A percentile compares a stretch with the other conserved stretches of the same genome.
phyloP scores from a whole-genome alignment of 2,797 vertebrate genomes.

The Lophius americanus region DNA sequence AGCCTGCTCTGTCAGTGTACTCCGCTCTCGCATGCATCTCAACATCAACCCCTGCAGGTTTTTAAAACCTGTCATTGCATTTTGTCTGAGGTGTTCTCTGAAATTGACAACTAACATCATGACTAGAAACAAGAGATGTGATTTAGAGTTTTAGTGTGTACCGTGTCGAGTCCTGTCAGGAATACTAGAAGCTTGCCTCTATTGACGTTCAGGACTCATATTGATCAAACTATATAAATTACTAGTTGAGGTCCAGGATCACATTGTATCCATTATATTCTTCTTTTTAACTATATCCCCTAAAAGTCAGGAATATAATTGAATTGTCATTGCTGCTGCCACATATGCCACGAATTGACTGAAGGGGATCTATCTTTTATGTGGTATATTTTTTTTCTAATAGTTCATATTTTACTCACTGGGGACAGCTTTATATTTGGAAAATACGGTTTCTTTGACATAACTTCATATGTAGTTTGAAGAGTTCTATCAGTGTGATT shows the following conservation, averaged over 20 bases:
- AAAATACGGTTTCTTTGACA: constrained; percentile 35
- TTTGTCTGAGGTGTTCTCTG: constrained; percentile 12
- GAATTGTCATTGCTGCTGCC: too few species aligned
- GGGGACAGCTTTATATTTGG: too few species aligned
- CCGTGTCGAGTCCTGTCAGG: constrained; percentile 49
- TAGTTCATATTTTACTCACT: background rate
- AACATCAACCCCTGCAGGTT: constrained; percentile 62
- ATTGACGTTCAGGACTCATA: constrained; percentile 23
- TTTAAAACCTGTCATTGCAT: constrained; percentile 1
- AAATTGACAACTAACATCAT: constrained; percentile 20
- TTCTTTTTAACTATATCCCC: too few species aligned
- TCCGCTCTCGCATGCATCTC: constrained; percentile 26
- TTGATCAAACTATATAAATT: constrained; percentile 20
- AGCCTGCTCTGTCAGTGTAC: constrained; percentile 14
- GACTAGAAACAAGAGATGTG: constrained; percentile 39
- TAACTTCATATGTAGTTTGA: constrained; percentile 4
- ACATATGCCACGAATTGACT: too few species aligned
- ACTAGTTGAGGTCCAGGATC: constrained; percentile 3
- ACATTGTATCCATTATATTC: too few species aligned
- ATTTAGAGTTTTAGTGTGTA: constrained; percentile 42
- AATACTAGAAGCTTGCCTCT: constrained; percentile 41
- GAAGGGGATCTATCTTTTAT: too few species aligned
- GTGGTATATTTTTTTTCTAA: constrained; percentile 2
- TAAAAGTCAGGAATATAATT: too few species aligned
- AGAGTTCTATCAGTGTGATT: too few species aligned